These are phyloP conservation scores for Lacerta agilis DNA, from an alignment of 2,797 vertebrate genomes.

Conservation along the genomic window DNA sequence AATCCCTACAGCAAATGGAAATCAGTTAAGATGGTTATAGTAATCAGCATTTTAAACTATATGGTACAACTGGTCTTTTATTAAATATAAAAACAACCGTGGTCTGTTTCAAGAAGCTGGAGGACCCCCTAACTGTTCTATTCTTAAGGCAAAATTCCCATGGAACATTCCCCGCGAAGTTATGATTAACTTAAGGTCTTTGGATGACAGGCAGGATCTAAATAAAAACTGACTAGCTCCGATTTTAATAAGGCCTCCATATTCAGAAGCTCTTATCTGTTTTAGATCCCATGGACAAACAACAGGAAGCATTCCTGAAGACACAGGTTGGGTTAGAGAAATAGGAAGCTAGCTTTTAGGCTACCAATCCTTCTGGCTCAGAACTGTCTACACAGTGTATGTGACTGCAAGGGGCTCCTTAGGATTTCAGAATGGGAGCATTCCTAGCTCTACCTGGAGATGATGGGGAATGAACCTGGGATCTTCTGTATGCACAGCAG, in stretches of 20 bases:
- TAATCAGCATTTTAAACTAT: conserved; percentile 54
- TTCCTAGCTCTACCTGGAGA: too few species aligned
- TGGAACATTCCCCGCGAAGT: background rate
- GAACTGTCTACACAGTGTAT: too few species aligned
- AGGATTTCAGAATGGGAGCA: too few species aligned
- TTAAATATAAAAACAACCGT: conserved; percentile 37
- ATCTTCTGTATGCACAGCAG: too few species aligned
- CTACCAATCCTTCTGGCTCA: too few species aligned
- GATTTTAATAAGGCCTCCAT: background rate
- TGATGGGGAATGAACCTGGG: too few species aligned
- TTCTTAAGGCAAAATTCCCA: background rate
- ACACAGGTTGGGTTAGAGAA: background rate
- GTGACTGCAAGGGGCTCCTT: too few species aligned
- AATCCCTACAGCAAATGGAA: conserved; percentile 61
- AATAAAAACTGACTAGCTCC: background rate
- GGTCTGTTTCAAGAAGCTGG: background rate
- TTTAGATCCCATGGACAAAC: background rate
- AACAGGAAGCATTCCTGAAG: background rate
- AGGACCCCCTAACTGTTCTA: background rate
- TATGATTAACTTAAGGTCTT: background rate
- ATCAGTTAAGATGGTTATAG: conserved; percentile 58
- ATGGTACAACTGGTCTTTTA: conserved; percentile 42
- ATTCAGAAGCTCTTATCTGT: background rate
- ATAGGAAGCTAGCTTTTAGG: too few species aligned
- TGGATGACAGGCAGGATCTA: background rate